Percentiles rank a stretch among this genome's conserved stretches.
Evolutionary conservation across 1,140 invertebrate genomes (phyloP).

Genomic region (Lasioglossum albipes): DNA sequence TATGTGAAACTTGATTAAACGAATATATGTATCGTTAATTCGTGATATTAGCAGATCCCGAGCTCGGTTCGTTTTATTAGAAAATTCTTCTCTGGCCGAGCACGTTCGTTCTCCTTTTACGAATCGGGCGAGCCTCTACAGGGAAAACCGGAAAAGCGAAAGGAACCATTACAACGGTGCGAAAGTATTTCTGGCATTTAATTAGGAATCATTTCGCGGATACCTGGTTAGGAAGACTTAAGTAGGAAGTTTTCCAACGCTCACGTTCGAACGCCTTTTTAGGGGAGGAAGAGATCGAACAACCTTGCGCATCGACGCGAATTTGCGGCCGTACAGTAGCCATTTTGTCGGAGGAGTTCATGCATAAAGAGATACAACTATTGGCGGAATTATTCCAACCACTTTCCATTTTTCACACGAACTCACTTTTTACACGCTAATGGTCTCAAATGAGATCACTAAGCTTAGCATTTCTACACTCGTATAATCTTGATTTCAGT

Average conservation of each 20-base stretch:
- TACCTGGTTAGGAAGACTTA: slow-evolving; percentile 44
- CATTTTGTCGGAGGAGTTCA: not conserved
- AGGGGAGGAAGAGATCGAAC: slow-evolving; percentile 17
- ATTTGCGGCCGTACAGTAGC: slow-evolving; percentile 9
- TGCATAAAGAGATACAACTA: no score
- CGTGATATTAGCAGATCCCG: slow-evolving; percentile 1
- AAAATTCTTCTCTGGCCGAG: slow-evolving; percentile 12
- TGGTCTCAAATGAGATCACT: no score
- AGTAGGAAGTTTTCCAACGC: slow-evolving; percentile 39
- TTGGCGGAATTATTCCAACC: no score
- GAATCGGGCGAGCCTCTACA: slow-evolving; percentile 18
- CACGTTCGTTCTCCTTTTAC: slow-evolving; percentile 30
- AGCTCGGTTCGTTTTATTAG: slow-evolving; percentile 12
- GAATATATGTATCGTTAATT: not conserved
- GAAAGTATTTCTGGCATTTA: slow-evolving; percentile 52
- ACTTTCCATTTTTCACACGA: no score
- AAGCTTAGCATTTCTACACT: no score
- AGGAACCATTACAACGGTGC: slow-evolving; percentile 41
- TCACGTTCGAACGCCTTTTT: slow-evolving; percentile 28
- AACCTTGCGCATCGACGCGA: not conserved
- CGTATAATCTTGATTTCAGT: no score
- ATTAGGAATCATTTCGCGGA: slow-evolving; percentile 47
- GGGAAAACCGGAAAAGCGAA: slow-evolving; percentile 58
- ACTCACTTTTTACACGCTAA: no score
- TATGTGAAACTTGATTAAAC: not conserved